Conservation (phyloP, 2,888 invertebrate genomes). For the Folsomia candida region DNA sequence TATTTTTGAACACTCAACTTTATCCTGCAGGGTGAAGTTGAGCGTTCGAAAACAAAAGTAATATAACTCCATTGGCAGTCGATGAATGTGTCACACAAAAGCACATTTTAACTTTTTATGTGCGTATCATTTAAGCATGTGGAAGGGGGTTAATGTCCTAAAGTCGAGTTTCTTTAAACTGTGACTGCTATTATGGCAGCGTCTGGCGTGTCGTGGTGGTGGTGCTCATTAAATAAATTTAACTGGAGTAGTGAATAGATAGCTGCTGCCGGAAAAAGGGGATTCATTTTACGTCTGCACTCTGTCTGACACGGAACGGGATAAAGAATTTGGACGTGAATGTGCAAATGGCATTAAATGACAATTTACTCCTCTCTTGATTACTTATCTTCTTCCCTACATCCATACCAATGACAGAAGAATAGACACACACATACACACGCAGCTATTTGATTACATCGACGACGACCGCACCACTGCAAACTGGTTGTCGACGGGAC, state of each 20-base stretch:
- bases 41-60: too few species aligned
- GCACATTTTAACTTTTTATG: not conserved
- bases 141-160: not conserved
- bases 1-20: too few species aligned
- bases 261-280: not conserved
- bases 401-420: not conserved
- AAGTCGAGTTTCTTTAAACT: not conserved
- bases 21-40: too few species aligned
- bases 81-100: too few species aligned
- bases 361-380: constrained; percentile 2
- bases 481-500: not conserved
- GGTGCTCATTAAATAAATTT: not conserved
- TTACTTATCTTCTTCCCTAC: not conserved
- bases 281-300: not conserved
- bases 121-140: not conserved
- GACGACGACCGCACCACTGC: not conserved
- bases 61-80: too few species aligned
- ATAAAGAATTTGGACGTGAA: not conserved
- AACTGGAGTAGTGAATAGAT: not conserved
- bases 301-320: not conserved
- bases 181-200: not conserved
- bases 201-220: not conserved
- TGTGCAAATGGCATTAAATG: not conserved
- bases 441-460: not conserved
- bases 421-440: too few species aligned